phyloP scores from a whole-genome alignment of 1,140 invertebrate genomes.

The Geopemphigus sp. region DNA sequence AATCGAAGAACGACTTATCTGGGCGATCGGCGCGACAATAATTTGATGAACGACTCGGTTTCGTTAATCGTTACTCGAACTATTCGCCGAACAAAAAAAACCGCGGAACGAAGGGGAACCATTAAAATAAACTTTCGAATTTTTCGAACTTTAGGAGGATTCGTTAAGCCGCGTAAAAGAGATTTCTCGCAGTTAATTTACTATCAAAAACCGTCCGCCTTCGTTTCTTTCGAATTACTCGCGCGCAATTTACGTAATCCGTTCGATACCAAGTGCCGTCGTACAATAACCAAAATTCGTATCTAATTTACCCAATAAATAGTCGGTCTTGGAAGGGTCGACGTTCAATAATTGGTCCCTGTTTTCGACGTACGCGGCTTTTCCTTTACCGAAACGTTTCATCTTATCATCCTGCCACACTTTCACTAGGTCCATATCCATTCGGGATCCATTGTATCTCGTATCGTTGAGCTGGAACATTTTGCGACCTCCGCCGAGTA shows the following conservation, averaged over 20 bases:
- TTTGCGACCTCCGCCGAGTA: slow-evolving; percentile 62
- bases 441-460: slow-evolving; percentile 55
- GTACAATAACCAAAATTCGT: neutral
- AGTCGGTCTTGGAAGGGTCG: slow-evolving; percentile 59
- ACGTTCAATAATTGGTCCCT: slow-evolving; percentile 59
- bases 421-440: slow-evolving; percentile 62
- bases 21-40: too few relatives aligned
- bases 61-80: too few relatives aligned
- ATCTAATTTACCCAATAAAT: slow-evolving; percentile 57
- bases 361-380: slow-evolving; percentile 59
- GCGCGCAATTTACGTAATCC: neutral
- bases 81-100: too few relatives aligned
- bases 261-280: neutral
- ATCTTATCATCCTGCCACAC: slow-evolving; percentile 60
- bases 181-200: neutral
- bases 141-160: too few relatives aligned
- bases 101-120: too few relatives aligned
- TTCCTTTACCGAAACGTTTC: slow-evolving; percentile 53
- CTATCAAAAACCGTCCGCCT: too few relatives aligned
- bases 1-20: too few relatives aligned
- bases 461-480: slow-evolving; percentile 54
- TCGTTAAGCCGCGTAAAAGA: too few relatives aligned
- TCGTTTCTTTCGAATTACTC: neutral
- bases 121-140: too few relatives aligned
- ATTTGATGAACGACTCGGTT: too few relatives aligned